phyloP scores from a whole-genome alignment of 2,888 invertebrate genomes.

The Plutella xylostella region DNA sequence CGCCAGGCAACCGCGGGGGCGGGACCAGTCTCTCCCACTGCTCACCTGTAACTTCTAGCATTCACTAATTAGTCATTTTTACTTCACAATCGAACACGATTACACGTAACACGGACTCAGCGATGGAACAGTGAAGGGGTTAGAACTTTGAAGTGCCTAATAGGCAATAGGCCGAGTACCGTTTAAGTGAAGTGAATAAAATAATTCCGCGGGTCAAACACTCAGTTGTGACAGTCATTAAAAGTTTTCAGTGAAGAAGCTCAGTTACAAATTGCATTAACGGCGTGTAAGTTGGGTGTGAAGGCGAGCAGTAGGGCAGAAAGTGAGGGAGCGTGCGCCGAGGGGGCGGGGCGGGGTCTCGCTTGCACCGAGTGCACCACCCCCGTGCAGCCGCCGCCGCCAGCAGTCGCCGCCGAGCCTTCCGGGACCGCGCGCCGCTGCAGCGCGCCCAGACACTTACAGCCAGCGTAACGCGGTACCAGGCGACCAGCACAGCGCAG shows the following conservation, averaged over 20 bases:
- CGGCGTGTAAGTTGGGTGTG: neutral
- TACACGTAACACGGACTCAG: no score
- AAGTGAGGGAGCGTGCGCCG: constrained; percentile 63
- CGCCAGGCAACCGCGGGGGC: no score
- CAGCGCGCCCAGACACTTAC: constrained; percentile 44
- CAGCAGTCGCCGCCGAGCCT: constrained; percentile 45
- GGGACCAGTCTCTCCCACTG: no score
- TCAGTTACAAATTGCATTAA: neutral
- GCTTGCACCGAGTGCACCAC: constrained; percentile 64
- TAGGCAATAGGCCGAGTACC: no score
- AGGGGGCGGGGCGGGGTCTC: constrained; percentile 64
- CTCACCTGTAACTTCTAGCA: no score
- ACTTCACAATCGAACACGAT: no score
- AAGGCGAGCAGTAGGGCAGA: constrained; percentile 50
- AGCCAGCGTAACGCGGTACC: constrained; percentile 63
- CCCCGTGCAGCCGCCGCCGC: constrained; percentile 43
- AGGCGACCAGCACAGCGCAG: constrained; percentile 45
- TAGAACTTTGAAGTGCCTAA: no score
- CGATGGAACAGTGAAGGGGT: no score
- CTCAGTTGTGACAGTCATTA: no score
- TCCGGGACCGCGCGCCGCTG: constrained; percentile 42
- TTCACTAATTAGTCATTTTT: no score
- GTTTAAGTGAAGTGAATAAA: no score
- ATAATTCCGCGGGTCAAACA: no score
- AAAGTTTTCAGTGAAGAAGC: neutral